phyloP scores from a whole-genome alignment of 2,797 vertebrate species.

The Pangasius mekongensis region DNA sequence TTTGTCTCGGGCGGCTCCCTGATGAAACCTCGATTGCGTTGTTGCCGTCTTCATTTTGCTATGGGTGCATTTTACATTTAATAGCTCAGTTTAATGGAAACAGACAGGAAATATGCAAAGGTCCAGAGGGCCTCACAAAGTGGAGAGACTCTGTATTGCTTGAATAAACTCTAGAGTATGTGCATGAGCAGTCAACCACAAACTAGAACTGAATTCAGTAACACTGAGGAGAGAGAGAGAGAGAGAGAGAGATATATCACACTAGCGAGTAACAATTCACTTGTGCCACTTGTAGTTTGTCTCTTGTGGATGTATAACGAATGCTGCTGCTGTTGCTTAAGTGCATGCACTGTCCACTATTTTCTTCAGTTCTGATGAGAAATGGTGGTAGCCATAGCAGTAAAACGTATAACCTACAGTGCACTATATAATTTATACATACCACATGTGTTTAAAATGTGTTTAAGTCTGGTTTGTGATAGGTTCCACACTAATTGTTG shows the following conservation, averaged over 20 bases:
- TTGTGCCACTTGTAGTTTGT: not conserved
- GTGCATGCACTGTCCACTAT: not conserved
- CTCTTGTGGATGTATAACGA: not conserved
- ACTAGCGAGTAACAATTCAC: not conserved
- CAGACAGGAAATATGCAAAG: not conserved
- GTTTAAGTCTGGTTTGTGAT: not conserved
- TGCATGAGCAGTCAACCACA: not conserved
- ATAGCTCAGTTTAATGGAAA: not conserved
- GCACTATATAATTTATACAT: not conserved
- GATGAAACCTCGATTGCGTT: not conserved
- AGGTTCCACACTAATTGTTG: not conserved
- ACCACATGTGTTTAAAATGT: not conserved
- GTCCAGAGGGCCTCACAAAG: not conserved
- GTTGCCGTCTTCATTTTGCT: not conserved
- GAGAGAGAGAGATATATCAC: not conserved
- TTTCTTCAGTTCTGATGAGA: not conserved
- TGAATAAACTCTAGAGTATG: constrained; percentile 15
- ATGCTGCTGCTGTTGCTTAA: not conserved
- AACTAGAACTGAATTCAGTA: constrained; percentile 1
- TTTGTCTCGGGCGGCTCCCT: not conserved
- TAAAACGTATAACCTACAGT: not conserved
- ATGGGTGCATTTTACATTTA: not conserved
- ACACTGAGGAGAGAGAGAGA: not conserved
- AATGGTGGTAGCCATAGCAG: not conserved
- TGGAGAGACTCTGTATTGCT: not conserved